Conservation (phyloP, 2,888 invertebrate genomes). For the Drosophila melanosoma region DNA sequence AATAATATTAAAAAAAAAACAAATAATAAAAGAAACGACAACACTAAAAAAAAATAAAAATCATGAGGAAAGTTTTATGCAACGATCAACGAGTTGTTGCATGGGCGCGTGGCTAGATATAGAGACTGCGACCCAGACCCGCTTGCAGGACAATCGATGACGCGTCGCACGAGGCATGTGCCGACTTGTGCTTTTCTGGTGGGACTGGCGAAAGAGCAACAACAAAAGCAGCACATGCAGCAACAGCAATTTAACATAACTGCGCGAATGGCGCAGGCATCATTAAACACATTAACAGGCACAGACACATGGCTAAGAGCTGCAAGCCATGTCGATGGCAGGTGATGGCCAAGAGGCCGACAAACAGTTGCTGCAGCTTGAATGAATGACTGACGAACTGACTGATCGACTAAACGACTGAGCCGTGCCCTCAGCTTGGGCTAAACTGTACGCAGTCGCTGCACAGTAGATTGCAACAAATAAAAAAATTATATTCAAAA, state of each 20-base stretch:
- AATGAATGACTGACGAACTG: conserved; percentile 46
- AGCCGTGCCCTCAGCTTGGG: conserved; percentile 35
- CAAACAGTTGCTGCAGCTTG: conserved; percentile 58
- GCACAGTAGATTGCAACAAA: conserved; percentile 1
- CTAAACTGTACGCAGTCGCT: conserved; percentile 62
- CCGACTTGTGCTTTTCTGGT: conserved; percentile 21
- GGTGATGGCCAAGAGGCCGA: conserved; percentile 71
- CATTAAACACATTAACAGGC: conserved; percentile 79
- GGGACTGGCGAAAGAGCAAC: conserved; percentile 10
- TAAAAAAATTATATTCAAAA: neutral
- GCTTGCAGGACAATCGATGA: conserved; percentile 68
- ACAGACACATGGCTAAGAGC: conserved; percentile 38
- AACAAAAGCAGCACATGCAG: conserved; percentile 2
- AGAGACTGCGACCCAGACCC: conserved; percentile 9
- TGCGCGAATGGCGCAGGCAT: conserved; percentile 73
- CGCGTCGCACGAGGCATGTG: conserved; percentile 67
- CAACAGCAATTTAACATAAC: conserved; percentile 75
- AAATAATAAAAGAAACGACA: neutral
- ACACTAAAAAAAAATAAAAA: conserved; percentile 44
- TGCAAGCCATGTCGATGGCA: conserved; percentile 58
- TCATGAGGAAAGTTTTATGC: conserved; percentile 65
- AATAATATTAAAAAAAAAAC: conserved; percentile 15
- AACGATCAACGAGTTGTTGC: conserved; percentile 22
- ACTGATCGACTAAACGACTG: conserved; percentile 16
- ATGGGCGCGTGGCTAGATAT: conserved; percentile 61